These are phyloP conservation scores for Neosilurus hyrtlii DNA, from an alignment of 2,797 vertebrate species.

Conservation along the genomic window DNA sequence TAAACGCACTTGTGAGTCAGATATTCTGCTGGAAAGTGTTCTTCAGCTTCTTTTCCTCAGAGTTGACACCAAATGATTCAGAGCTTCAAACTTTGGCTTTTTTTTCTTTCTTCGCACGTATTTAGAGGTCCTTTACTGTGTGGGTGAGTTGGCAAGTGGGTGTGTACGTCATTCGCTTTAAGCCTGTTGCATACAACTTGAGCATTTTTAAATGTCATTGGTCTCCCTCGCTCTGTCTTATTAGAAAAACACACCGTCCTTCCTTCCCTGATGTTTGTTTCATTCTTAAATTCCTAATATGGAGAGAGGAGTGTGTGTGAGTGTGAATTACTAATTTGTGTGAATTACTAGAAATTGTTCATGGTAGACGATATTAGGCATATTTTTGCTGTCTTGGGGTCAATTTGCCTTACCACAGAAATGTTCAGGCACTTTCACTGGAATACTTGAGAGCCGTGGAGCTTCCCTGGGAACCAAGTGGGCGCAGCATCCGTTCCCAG, in stretches of 20 bases:
- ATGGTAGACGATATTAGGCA: no score
- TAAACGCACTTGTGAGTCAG: neutral
- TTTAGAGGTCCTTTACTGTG: constrained; percentile 22
- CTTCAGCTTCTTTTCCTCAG: neutral
- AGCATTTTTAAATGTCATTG: constrained; percentile 28
- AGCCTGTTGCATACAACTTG: neutral
- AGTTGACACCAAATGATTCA: constrained; percentile 26
- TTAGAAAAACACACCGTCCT: neutral
- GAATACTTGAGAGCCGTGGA: no score
- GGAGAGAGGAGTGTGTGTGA: constrained; percentile 7
- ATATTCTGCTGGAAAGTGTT: constrained; percentile 13
- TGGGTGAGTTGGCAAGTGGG: constrained; percentile 28
- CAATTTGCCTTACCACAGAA: no score
- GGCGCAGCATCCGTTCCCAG: no score
- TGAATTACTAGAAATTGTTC: no score
- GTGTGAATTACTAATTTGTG: neutral
- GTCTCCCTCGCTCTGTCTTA: neutral
- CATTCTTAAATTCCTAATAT: neutral
- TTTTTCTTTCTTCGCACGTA: constrained; percentile 1
- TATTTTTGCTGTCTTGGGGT: no score
- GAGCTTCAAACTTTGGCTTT: constrained; percentile 6
- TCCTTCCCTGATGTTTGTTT: neutral
- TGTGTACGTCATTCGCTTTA: constrained; percentile 5
- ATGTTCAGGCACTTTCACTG: no score
- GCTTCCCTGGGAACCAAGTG: no score